phyloP scores from a whole-genome alignment of 2,888 invertebrate genomes.

The Tachina lurida region DNA sequence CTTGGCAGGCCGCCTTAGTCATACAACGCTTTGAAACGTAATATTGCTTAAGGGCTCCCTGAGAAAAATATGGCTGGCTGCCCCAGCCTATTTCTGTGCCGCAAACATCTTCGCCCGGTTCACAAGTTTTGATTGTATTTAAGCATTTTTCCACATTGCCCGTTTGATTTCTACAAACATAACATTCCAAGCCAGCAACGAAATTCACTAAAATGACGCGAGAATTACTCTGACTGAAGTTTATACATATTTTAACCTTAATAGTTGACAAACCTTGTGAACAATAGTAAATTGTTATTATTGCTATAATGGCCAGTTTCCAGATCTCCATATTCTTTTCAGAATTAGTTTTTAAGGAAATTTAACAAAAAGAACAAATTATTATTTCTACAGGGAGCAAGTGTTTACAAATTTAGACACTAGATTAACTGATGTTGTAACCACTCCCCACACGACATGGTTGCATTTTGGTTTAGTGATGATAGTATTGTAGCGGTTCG shows the following conservation, averaged over 20 bases:
- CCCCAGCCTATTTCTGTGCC: conserved; percentile 96
- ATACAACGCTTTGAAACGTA: conserved; percentile 96
- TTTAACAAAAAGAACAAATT: conserved; percentile 18
- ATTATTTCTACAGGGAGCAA: conserved; percentile 35
- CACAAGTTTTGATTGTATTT: conserved; percentile 95
- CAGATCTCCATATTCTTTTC: conserved; percentile 76
- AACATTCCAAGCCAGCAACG: conserved; percentile 91
- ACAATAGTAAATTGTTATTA: conserved; percentile 77
- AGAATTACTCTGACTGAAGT: neutral
- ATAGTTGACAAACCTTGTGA: conserved; percentile 75
- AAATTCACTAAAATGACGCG: conserved; percentile 75
- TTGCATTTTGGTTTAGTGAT: conserved; percentile 26
- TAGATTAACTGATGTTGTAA: conserved; percentile 26
- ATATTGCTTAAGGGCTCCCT: conserved; percentile 95
- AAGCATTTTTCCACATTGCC: conserved; percentile 96
- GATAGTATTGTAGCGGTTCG: neutral
- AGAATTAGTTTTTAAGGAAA: neutral
- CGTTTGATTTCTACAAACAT: conserved; percentile 96
- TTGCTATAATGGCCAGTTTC: conserved; percentile 76
- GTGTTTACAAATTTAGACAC: conserved; percentile 64
- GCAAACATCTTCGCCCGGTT: conserved; percentile 87
- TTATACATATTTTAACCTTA: neutral
- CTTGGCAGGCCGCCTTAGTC: conserved; percentile 90
- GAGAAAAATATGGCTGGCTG: conserved; percentile 95
- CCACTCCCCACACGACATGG: conserved; percentile 67